These are phyloP conservation scores for Bombus affinis DNA, from an alignment of 1,140 invertebrate genomes.

Conservation along the genomic window DNA sequence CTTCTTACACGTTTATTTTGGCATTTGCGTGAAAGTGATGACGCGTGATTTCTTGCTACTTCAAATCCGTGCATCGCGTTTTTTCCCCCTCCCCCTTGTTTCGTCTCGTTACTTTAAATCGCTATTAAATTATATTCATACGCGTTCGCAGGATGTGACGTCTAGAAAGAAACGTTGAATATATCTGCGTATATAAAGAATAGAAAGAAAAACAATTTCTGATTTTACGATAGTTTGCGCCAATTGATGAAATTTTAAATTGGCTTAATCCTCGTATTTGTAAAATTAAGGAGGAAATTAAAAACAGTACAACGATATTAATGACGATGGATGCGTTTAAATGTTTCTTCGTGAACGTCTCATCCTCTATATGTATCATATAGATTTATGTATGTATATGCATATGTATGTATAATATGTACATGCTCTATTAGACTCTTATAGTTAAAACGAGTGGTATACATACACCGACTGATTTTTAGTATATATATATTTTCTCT, in stretches of 20 bases:
- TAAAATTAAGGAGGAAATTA: not conserved
- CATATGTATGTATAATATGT: slow-evolving; percentile 63
- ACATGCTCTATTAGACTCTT: slow-evolving; percentile 53
- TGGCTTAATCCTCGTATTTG: not conserved
- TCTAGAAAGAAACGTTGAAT: not conserved
- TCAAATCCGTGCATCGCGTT: slow-evolving; percentile 70
- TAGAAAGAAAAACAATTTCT: not conserved
- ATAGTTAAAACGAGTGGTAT: slow-evolving; percentile 46
- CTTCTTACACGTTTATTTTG: slow-evolving; percentile 66
- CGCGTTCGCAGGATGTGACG: not conserved
- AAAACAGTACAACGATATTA: not conserved
- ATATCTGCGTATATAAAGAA: not conserved
- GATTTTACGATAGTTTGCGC: no score
- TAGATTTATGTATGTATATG: slow-evolving; percentile 39
- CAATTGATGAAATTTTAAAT: no score
- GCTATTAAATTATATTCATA: slow-evolving; percentile 40
- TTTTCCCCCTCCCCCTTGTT: not conserved
- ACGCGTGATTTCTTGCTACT: slow-evolving; percentile 55
- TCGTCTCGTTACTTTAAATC: slow-evolving; percentile 12
- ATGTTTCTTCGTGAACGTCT: slow-evolving; percentile 2
- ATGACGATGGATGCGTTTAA: not conserved
- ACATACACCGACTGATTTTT: slow-evolving; percentile 49
- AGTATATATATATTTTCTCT: slow-evolving; percentile 22
- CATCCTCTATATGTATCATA: not conserved
- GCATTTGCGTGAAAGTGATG: slow-evolving; percentile 59